Base-by-base conservation (phyloP, 2,113 vertebrate genomes). In the Etheostoma cragini region DNA sequence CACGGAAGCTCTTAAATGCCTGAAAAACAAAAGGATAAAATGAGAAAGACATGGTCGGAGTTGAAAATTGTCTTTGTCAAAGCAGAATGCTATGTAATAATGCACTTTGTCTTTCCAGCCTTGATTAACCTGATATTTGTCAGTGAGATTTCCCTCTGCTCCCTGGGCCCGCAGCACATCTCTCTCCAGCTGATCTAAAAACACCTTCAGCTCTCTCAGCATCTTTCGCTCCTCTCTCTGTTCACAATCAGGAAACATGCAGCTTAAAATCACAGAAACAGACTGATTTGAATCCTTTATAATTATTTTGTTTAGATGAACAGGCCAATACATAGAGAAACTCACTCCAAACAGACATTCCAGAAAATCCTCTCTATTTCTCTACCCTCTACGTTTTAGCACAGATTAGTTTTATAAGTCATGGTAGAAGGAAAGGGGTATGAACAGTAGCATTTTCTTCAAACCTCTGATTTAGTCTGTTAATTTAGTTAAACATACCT, bases 111-210 rank as follows among this genome's bases (percentile, higher is more conserved):
- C 21, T 50, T 61, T 49, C 3, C 53, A 50, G 24, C 47, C 14
- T 26, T 67, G 60, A 75, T 79, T 92, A 87, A 98, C 98, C 96
- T 98, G 97, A 45, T 99, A 99, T 87, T 97, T 98, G 70, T 99
- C 98, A 10, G 97, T 95, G 58, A 97, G 94, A 86, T 94, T 97
- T 63, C 94, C 95, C 83, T 99, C 98, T 22, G 94, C 84, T 61
- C 94, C 93, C 87, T 99, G 98, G 52, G 96, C 95, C 30, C 96
- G 94, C 26, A 96, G 95, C 85, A 99, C 90, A 58, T 99, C 98
- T 94, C 96, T 96, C 92, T 99, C 98, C 84, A 98, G 95, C 79
- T 99, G 97, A 84, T 99, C 98, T 88, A 98, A 91, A 96, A 98
- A 99, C 80, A 96, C 95, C 91, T 98, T 98, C 5, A 95, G 91